Conservation (phyloP, 2,797 vertebrate genomes). For the Cetoscarus ocellatus region DNA sequence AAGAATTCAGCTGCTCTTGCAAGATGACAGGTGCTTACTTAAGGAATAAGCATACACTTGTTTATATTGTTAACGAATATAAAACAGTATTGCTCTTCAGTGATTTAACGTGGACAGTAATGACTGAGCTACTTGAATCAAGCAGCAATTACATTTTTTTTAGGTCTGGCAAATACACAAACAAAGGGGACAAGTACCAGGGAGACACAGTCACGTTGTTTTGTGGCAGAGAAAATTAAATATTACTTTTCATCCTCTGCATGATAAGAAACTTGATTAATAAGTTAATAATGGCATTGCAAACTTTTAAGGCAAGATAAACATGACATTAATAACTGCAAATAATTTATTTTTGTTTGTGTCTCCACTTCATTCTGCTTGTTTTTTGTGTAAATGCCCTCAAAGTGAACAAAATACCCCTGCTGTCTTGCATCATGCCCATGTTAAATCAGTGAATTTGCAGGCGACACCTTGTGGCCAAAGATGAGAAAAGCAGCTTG, state of each 20-base stretch:
- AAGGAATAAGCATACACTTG: constrained; percentile 33
- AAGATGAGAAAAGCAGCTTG: constrained; percentile 72
- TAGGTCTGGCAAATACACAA: constrained; percentile 31
- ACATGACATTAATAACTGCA: neutral
- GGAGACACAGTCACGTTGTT: neutral
- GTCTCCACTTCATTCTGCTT: neutral
- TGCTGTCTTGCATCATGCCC: constrained; percentile 31
- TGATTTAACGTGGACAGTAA: constrained; percentile 66
- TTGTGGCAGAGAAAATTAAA: neutral
- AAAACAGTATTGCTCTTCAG: constrained; percentile 59
- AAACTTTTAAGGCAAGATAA: neutral
- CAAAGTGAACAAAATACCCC: neutral
- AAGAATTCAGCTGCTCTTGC: constrained; percentile 53
- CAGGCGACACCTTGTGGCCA: constrained; percentile 65
- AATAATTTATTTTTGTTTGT: neutral
- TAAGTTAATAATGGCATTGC: too few species aligned
- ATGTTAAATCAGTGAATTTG: constrained; percentile 69
- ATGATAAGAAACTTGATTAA: neutral
- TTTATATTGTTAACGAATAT: constrained; percentile 55
- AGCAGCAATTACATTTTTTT: constrained; percentile 38
- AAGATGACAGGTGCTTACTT: constrained; percentile 55
- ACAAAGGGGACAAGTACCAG: constrained; percentile 18
- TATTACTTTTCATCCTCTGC: neutral
- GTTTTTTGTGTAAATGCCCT: constrained; percentile 19
- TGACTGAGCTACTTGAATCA: constrained; percentile 22